Base-by-base conservation (phyloP, 1,140 invertebrate genomes). In the Halictus rubicundus region DNA sequence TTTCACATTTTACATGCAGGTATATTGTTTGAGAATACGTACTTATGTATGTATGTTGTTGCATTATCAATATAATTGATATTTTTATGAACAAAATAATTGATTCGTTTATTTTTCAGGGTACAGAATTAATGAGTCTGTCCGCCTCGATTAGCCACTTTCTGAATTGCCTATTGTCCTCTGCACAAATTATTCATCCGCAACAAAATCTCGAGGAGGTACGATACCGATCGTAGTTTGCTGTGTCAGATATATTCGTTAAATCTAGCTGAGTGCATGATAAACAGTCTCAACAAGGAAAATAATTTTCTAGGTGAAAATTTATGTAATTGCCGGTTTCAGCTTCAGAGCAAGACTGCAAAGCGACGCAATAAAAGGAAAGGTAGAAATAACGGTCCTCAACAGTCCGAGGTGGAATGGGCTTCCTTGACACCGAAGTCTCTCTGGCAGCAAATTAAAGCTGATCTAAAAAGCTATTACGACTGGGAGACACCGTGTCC, bases 121-220 rank as follows among this genome's bases (percentile, higher is more conserved):
- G 95, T 78, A 96, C 97, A 1, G 98, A 99, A 89, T 94, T 97
- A 82, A 97, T 98, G 95, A 96, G 96, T 89, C 93, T 99, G 59
- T 96, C 98, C 0, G 95, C 96, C 21, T 98, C 97, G 0, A 96
- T 99, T 27, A 96, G 97, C 82, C 98, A 99, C 91, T 99, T 99
- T 93, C 94, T 99, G 27, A 99, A 99, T 92, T 99, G 98, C 89
- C 95, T 98, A 85, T 90, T 99, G 16, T 97, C 97, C 60, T 96
- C 95, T 6, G 96, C 96, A 73, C 93, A 94, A 32, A 89, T 94
- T 9, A 92, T 94, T 75, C 95, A 96, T 85, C 95, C 95, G 4
- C 94, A 95, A 84, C 94, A 95, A 78, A 94, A 94, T 83, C 92
- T 95, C 23, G 96, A 95, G 91, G 96, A 96, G 94, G 96, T 96